Evolutionary conservation across 2,888 invertebrate genomes (phyloP).

Genomic region (Drosophila buzzatii): DNA sequence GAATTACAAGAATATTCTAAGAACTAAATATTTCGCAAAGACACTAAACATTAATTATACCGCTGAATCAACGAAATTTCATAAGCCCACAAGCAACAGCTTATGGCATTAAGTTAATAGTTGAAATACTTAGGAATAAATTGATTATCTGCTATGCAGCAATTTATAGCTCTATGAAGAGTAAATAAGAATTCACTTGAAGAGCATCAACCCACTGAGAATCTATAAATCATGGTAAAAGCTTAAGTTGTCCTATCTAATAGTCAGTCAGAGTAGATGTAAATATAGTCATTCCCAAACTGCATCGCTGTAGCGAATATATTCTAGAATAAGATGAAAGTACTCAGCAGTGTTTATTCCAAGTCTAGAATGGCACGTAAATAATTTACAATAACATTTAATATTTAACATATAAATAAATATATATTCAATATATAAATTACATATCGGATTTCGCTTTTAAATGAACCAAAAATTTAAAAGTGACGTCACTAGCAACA

Average conservation of each 20-base stretch:
- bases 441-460: not conserved
- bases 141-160: too few relatives aligned
- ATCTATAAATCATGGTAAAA: not conserved
- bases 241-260: not conserved
- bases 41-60: too few relatives aligned
- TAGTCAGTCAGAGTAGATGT: not conserved
- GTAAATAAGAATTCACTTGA: not conserved
- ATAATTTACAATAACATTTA: not conserved
- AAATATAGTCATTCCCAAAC: not conserved
- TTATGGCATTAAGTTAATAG: too few relatives aligned
- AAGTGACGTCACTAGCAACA: conserved; percentile 1
- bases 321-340: not conserved
- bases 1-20: not conserved
- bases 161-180: too few relatives aligned
- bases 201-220: not conserved
- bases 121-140: too few relatives aligned
- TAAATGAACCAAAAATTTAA: conserved; percentile 7
- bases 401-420: too few relatives aligned
- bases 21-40: not conserved
- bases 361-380: not conserved
- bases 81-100: too few relatives aligned
- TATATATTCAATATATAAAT: not conserved
- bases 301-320: not conserved
- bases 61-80: too few relatives aligned
- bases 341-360: not conserved